Evolutionary conservation across 2,888 invertebrate species (phyloP), one percentile per base, ranked within the genome.

Genomic region (Antheraea assamensis): DNA sequence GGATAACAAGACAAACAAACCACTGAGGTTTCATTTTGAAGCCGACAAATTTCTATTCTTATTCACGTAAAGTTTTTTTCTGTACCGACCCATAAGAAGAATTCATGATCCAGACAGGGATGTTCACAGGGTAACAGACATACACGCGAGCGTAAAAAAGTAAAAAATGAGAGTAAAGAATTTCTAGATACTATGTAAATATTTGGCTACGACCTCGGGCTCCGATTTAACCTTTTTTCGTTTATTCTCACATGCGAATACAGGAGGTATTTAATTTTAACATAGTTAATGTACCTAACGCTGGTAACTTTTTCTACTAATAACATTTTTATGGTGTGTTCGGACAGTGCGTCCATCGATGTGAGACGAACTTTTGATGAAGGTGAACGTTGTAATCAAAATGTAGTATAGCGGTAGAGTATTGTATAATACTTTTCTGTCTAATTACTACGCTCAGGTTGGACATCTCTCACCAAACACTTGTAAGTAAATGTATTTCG

Each of bases 131-230:
- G 19, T 31, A 66, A 66, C 31, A 66, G 31, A 19, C 66, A 2
- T 68, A 66, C 21, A 31, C 35, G 35, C 68, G 77, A 80, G 80
- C 81, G 82, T 35, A 35, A 68, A n/a, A 68, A n/a, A 68, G 35
- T 84, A 85, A 82, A 84, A 85, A 83, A 84, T 82, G 84, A 88
- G 87, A 84, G 82, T 78, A 78, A 79, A 80, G 85, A 86, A 87
- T 87, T 86, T 84, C 85, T 82, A 79, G 79, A 80, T 81, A 83
- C 82, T 81, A 84, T 84, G 85, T 85, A 88, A 89, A 89, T 89
- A 89, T 88, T 88, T 82, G 86, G 82, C 80, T 83, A 82, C 84
- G 84, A 79, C 85, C 80, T 78, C 79, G 80, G 82, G 82, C 82
- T 82, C 79, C 81, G 84, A 85, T 83, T 84, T 35, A 68, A 35